A percentile compares a stretch with the other conserved stretches of the same genome.
These are phyloP conservation scores for Hedychridium roseum DNA, from an alignment of 2,888 invertebrate species.

Conservation along the genomic window DNA sequence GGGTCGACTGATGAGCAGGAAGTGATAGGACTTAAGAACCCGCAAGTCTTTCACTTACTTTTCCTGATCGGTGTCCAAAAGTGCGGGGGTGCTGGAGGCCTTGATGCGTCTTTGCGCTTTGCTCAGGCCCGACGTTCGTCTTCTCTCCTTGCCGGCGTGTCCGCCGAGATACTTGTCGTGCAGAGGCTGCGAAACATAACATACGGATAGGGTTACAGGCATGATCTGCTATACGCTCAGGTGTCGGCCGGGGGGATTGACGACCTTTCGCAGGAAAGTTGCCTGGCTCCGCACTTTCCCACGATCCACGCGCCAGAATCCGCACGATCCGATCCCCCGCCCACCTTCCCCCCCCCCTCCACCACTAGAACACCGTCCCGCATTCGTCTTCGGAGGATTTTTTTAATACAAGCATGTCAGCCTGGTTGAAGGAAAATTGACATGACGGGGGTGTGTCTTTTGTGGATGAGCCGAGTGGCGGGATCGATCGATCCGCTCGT, in stretches of 20 bases:
- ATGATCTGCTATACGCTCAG: too few relatives aligned
- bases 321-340: too few relatives aligned
- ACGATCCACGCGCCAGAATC: slow-evolving; percentile 37
- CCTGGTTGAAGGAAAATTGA: too few relatives aligned
- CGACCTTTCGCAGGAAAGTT: slow-evolving; percentile 31
- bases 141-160: slow-evolving; percentile 45
- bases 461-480: too few relatives aligned
- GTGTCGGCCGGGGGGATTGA: too few relatives aligned
- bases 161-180: slow-evolving; percentile 41
- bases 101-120: slow-evolving; percentile 55
- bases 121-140: slow-evolving; percentile 48
- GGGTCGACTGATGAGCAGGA: too few relatives aligned
- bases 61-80: slow-evolving; percentile 52
- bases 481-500: slow-evolving; percentile 21
- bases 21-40: too few relatives aligned
- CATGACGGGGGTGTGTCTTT: too few relatives aligned
- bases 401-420: too few relatives aligned
- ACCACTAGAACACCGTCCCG: not conserved
- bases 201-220: not conserved
- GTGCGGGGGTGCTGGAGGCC: slow-evolving; percentile 57
- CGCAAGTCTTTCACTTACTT: too few relatives aligned
- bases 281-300: slow-evolving; percentile 27
- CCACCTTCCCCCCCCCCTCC: not conserved
- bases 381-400: too few relatives aligned
- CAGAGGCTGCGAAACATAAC: slow-evolving; percentile 40